These are phyloP conservation scores for Lutra lutra DNA, from an alignment of 2,797 vertebrate species.

Conservation along the genomic window DNA sequence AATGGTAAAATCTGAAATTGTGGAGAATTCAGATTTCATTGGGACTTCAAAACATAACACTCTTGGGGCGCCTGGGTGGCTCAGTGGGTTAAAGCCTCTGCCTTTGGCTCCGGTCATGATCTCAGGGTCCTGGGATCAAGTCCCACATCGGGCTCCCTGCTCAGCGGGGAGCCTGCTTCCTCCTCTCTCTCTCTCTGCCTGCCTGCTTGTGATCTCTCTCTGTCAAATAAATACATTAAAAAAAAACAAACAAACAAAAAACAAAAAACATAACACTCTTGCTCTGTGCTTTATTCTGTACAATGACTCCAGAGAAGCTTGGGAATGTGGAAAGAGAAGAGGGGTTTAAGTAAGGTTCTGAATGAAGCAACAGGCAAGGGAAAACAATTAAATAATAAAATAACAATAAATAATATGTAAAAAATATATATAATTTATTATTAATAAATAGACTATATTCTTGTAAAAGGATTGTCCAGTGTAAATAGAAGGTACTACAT, in stretches of 20 bases:
- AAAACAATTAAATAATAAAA: not conserved
- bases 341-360: not conserved
- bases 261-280: not conserved
- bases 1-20: constrained; percentile 6
- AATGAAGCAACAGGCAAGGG: not conserved
- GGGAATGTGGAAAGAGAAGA: not conserved
- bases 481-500: not conserved
- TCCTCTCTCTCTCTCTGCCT: too few relatives aligned
- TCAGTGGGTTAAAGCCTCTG: too few relatives aligned
- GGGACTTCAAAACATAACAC: not conserved
- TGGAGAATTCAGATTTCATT: not conserved
- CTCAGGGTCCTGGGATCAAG: too few relatives aligned
- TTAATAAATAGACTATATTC: not conserved
- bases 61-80: not conserved
- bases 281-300: rapidly evolving
- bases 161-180: too few relatives aligned
- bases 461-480: not conserved
- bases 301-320: not conserved
- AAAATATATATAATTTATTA: too few relatives aligned
- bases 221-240: too few relatives aligned
- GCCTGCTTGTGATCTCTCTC: too few relatives aligned
- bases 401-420: too few relatives aligned
- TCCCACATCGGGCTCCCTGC: too few relatives aligned
- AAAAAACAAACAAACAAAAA: too few relatives aligned
- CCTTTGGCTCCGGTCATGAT: too few relatives aligned